These are phyloP conservation scores for Trematomus bernacchii DNA, from an alignment of 2,797 vertebrate species.

Conservation along the genomic window DNA sequence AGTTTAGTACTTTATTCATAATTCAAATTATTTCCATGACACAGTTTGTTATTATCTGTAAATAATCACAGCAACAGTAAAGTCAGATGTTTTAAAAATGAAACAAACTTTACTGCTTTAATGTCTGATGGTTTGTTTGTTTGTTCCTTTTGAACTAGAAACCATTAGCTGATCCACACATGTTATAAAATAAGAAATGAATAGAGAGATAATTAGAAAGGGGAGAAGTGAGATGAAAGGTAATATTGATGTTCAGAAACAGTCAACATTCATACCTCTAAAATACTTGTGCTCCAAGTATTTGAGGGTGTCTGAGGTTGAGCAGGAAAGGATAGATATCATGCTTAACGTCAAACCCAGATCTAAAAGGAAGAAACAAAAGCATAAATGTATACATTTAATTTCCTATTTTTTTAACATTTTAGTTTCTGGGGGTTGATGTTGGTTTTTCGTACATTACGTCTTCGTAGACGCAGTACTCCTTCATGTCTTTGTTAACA, in stretches of 20 bases:
- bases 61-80: neutral
- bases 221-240: neutral
- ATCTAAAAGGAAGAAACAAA: neutral
- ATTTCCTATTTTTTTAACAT: neutral
- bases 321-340: slow-evolving; percentile 2
- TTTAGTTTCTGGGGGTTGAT: neutral
- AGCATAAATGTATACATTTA: neutral
- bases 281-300: neutral
- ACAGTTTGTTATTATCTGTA: neutral
- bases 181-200: neutral
- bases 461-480: neutral
- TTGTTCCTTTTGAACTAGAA: neutral
- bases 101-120: neutral
- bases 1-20: neutral
- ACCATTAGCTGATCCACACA: neutral
- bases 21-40: neutral
- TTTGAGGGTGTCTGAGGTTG: neutral
- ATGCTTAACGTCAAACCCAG: neutral
- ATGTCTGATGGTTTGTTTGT: neutral
- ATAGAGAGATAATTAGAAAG: neutral
- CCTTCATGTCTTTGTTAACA: neutral
- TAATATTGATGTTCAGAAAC: neutral
- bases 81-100: neutral
- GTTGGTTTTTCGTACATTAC: neutral
- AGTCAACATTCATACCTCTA: neutral